A percentile compares a stretch with the other conserved stretches of the same genome.
Conservation (phyloP, 2,797 vertebrate genomes). For the Tinamus major region DNA sequence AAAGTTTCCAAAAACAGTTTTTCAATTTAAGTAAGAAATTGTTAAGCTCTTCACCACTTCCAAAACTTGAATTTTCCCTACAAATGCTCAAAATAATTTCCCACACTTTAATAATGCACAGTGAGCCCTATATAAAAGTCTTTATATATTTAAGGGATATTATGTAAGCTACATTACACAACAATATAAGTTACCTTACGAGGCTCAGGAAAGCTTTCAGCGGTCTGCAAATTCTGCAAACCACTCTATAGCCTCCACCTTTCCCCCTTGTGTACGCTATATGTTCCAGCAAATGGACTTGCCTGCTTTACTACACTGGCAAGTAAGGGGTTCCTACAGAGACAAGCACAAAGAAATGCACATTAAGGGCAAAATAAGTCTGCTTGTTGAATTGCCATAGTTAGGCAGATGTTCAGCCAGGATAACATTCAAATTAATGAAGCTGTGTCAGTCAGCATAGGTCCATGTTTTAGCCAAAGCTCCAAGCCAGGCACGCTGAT, state of each 20-base stretch:
- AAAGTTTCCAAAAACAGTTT: not conserved
- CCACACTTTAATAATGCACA: not conserved
- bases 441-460: not conserved
- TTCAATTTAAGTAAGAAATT: not conserved
- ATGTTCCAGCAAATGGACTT: not conserved
- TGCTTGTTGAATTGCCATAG: not conserved
- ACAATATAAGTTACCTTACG: not conserved
- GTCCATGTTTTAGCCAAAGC: not conserved
- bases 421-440: not conserved
- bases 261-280: fast-evolving
- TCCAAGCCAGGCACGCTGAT: not conserved
- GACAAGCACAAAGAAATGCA: not conserved
- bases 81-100: not conserved
- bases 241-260: not conserved
- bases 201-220: not conserved
- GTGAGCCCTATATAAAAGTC: not conserved
- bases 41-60: not conserved
- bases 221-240: not conserved
- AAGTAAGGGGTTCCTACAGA: not conserved
- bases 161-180: not conserved
- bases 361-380: not conserved
- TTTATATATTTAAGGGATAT: not conserved
- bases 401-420: not conserved
- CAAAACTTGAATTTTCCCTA: not conserved
- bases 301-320: fast-evolving